These are phyloP conservation scores for Tetrao urogallus DNA, from an alignment of 2,113 vertebrate species.

Conservation along the genomic window DNA sequence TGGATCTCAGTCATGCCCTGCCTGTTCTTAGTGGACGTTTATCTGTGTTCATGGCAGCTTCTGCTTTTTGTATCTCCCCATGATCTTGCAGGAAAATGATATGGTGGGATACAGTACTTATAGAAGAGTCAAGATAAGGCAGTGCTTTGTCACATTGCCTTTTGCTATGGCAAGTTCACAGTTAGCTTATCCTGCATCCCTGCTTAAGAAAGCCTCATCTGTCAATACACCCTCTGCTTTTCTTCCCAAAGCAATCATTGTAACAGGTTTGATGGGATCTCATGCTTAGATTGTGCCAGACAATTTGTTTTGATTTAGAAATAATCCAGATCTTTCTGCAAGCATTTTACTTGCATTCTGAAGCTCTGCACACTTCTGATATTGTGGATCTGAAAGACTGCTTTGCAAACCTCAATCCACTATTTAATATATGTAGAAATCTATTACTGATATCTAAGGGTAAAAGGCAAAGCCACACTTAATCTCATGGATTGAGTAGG, in stretches of 20 bases:
- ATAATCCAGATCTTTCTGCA: neutral
- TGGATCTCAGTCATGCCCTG: neutral
- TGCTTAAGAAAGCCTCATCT: neutral
- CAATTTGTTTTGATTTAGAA: neutral
- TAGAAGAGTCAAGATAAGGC: neutral
- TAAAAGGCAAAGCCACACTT: neutral
- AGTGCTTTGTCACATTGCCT: neutral
- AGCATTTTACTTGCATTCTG: neutral
- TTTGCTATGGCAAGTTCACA: neutral
- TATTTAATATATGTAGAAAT: neutral
- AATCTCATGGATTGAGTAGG: neutral
- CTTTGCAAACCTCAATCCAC: neutral
- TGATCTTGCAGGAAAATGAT: neutral
- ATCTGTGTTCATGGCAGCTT: neutral
- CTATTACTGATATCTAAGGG: neutral
- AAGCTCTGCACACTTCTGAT: neutral
- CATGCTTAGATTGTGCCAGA: neutral
- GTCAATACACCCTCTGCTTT: neutral
- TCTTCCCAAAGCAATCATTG: neutral
- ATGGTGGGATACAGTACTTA: neutral
- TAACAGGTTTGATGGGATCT: neutral
- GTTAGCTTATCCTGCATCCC: neutral
- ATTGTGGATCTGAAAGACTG: neutral
- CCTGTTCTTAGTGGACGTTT: neutral
- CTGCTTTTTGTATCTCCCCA: neutral